Base-by-base conservation (phyloP, 2,797 vertebrate species). In the Leuciscus waleckii region DNA sequence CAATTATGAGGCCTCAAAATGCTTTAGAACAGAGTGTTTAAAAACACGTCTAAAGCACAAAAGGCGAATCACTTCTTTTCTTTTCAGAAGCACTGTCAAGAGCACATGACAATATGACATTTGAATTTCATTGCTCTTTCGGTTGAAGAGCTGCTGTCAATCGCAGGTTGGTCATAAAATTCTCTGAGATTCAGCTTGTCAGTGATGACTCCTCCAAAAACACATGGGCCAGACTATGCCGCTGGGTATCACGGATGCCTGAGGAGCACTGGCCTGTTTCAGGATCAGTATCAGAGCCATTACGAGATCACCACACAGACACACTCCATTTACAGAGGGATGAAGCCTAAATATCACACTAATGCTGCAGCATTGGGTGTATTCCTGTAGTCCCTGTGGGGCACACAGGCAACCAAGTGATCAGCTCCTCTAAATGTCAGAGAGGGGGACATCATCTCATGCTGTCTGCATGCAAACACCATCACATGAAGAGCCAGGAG, bases 361-460 rank as follows among this genome's bases (percentile, higher is more conserved):
- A 32, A 32, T 41, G 5, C 63, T 84, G 63, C 46, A 43, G 82
- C 51, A 43, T 56, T 69, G 23, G 26, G 23, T 78, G 46, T 54
- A 69, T 77, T 70, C 9, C 35, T 56, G 35, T 23, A 68, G 49
- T 78, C 74, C 63, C 61, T 68, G n/a, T 29, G 58, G 73, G 73
- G 39, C 32, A 56, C 32, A 51, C 67, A 56, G n/a, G 81, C 58
- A 74, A 26, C 69, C 69, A 63, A n/a, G 35, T 58, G 49, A 70
- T 78, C 49, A 69, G 63, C 83, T 79, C 39, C 37, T 69, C 13
- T 79, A 84, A 84, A 84, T 71, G 83, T 84, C 82, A 84, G 37
- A 32, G 65, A 69, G 49, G 26, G 73, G 69, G 26, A 54, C n/a
- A 63, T 43, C 4, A 1, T 77, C 37, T 78, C 63, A 68, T 19